A percentile compares a stretch with the other conserved stretches of the same genome.
phyloP scores from a whole-genome alignment of 1,140 invertebrate species.

The Danaus plexippus region DNA sequence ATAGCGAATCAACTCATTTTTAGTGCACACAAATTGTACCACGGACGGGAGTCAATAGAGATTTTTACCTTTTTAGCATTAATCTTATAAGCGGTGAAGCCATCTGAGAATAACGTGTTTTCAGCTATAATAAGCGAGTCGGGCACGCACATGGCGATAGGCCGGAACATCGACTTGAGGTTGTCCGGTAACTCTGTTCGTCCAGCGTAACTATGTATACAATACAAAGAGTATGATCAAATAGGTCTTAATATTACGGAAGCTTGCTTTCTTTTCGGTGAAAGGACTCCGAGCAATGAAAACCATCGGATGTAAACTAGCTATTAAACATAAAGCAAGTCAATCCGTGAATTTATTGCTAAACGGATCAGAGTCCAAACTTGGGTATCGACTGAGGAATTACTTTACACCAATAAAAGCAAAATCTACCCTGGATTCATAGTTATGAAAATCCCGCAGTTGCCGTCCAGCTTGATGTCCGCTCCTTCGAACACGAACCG shows the following conservation, averaged over 20 bases:
- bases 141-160: conserved; percentile 96
- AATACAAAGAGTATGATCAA: neutral
- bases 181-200: conserved; percentile 92
- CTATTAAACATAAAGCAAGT: too few relatives aligned
- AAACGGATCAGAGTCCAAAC: too few relatives aligned
- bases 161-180: conserved; percentile 92
- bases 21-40: too few relatives aligned
- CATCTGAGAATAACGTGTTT: conserved; percentile 89
- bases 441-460: conserved; percentile 91
- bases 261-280: too few relatives aligned
- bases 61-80: conserved; percentile 82
- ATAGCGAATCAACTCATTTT: too few relatives aligned
- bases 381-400: neutral
- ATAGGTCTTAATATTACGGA: neutral
- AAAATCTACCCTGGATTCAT: conserved; percentile 87
- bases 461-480: conserved; percentile 80
- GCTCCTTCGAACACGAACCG: conserved; percentile 86
- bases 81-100: conserved; percentile 83
- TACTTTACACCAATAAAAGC: neutral
- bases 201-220: conserved; percentile 77
- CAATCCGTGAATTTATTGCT: too few relatives aligned
- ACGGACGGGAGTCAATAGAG: too few relatives aligned
- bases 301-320: too few relatives aligned
- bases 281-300: too few relatives aligned
- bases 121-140: conserved; percentile 92